Evolutionary conservation across 2,113 vertebrate genomes (phyloP).

Genomic region (Thunnus maccoyii): DNA sequence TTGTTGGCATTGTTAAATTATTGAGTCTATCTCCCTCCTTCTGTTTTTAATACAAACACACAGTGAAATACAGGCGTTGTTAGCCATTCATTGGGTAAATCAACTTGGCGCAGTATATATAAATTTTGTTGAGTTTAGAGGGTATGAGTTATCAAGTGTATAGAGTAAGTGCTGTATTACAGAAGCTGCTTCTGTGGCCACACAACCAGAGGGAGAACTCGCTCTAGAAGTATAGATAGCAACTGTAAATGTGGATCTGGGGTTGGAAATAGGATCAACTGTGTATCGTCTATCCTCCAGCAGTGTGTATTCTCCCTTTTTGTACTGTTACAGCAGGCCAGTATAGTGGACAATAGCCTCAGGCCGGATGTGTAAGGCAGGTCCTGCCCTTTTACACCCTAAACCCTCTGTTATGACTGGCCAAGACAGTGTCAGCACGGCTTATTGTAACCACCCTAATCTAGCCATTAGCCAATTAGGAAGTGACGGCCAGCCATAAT

Average conservation of each 20-base stretch:
- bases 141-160: not conserved
- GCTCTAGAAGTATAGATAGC: not conserved
- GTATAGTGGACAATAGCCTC: slow-evolving; percentile 33
- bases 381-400: slow-evolving; percentile 41
- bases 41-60: slow-evolving; percentile 25
- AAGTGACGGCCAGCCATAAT: slow-evolving; percentile 79
- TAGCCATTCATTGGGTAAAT: not conserved
- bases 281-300: not conserved
- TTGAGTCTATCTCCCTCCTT: not conserved
- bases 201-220: not conserved
- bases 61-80: not conserved
- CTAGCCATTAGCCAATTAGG: slow-evolving; percentile 85
- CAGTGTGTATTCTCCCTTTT: not conserved
- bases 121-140: not conserved
- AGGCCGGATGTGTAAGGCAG: not conserved
- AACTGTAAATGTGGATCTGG: not conserved
- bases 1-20: slow-evolving; percentile 30
- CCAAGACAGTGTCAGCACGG: slow-evolving; percentile 75
- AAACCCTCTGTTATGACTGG: slow-evolving; percentile 74
- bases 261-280: not conserved
- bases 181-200: not conserved
- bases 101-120: not conserved
- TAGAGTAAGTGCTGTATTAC: not conserved
- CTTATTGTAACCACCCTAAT: slow-evolving; percentile 81
- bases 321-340: slow-evolving; percentile 6